Conservation (phyloP, 1,140 invertebrate species). For the Euura lappo region DNA sequence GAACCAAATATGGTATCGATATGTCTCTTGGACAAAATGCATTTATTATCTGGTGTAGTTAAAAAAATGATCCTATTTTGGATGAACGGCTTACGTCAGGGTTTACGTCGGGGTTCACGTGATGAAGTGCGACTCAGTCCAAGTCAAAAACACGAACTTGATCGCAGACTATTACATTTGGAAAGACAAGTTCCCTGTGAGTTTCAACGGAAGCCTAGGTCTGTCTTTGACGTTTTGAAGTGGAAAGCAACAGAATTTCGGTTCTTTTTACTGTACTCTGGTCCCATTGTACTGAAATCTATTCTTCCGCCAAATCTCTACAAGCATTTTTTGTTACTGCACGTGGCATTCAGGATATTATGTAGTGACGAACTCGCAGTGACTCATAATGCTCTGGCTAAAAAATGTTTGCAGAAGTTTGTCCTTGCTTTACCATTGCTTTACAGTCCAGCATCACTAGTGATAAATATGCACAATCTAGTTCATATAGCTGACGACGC, state of each 20-base stretch:
- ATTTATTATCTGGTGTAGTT: slow-evolving; percentile 16
- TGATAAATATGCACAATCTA: slow-evolving; percentile 9
- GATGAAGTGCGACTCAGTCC: neutral
- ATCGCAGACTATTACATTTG: neutral
- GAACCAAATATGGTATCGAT: slow-evolving; percentile 11
- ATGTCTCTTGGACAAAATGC: slow-evolving; percentile 21
- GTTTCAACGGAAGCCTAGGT: neutral
- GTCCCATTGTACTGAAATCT: slow-evolving; percentile 15
- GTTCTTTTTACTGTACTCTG: slow-evolving; percentile 7
- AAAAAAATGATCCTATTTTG: neutral
- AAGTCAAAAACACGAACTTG: neutral
- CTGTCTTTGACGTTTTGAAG: neutral
- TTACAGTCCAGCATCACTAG: neutral
- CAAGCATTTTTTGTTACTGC: slow-evolving; percentile 21
- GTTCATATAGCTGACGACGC: slow-evolving; percentile 11
- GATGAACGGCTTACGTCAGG: neutral
- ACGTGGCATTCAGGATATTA: slow-evolving; percentile 14
- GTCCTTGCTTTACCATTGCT: neutral
- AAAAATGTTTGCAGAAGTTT: neutral
- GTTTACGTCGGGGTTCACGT: neutral
- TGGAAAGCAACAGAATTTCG: neutral
- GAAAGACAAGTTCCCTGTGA: neutral
- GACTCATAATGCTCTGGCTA: slow-evolving; percentile 2
- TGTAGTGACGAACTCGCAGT: neutral
- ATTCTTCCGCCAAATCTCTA: slow-evolving; percentile 1